Percentiles rank a stretch among this genome's conserved stretches.
These are phyloP conservation scores for Tribolium freemani DNA, from an alignment of 2,888 invertebrate species.

Conservation along the genomic window DNA sequence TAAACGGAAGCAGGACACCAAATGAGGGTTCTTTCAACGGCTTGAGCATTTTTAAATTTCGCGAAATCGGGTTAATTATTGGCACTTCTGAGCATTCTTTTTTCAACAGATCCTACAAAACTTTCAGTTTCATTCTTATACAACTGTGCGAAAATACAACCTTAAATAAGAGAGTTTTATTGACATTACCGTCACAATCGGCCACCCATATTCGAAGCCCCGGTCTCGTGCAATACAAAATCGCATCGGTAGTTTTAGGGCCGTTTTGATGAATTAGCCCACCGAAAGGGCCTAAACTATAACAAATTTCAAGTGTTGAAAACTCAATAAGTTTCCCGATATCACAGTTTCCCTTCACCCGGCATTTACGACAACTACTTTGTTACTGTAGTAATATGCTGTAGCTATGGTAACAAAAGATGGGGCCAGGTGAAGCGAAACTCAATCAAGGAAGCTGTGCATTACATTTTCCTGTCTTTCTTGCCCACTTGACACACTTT, in stretches of 20 bases:
- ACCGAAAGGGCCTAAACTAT: conserved; percentile 76
- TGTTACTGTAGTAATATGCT: too few species aligned
- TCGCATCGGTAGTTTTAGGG: conserved; percentile 67
- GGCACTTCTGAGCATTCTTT: conserved; percentile 74
- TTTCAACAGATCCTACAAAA: conserved; percentile 62
- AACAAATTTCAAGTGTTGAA: conserved; percentile 10
- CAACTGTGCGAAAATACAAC: conserved; percentile 59
- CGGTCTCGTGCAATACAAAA: conserved; percentile 84
- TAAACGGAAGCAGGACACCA: conserved; percentile 76
- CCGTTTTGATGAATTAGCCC: conserved; percentile 73
- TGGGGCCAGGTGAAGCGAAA: too few species aligned
- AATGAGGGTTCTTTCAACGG: conserved; percentile 74
- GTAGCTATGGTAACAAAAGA: too few species aligned
- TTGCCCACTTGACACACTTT: conserved; percentile 85
- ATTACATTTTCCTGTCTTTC: conserved; percentile 86
- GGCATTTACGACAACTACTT: too few species aligned
- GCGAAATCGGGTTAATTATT: conserved; percentile 78
- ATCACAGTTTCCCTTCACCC: too few species aligned
- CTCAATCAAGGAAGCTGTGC: neutral
- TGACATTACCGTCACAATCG: conserved; percentile 81
- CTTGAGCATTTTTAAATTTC: conserved; percentile 63
- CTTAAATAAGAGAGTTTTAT: conserved; percentile 88
- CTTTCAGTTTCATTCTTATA: neutral
- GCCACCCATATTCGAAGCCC: conserved; percentile 90
- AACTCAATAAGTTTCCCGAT: neutral